Evolutionary conservation across 1,140 invertebrate species (phyloP), one percentile per base, ranked within the genome.

Genomic region (Trichonephila clavipes): DNA sequence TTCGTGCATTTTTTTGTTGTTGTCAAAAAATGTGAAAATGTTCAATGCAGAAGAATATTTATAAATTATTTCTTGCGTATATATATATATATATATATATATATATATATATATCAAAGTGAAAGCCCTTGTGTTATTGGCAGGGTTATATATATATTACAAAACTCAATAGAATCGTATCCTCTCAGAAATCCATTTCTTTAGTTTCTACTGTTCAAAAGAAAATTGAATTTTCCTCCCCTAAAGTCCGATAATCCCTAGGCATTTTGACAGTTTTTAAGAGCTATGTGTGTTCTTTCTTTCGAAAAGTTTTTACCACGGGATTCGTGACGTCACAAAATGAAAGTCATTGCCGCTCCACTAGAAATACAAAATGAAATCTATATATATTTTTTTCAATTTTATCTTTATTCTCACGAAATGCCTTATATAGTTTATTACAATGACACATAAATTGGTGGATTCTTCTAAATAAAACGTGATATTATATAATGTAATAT

Each of bases 151-250:
- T n/a, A 28, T 28, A 7, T 77, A 28, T n/a, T n/a, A 77, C 12
- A 24, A 24, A 77, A 40, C 34, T 77, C 28, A 28, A 7, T 16
- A 21, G 24, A 77, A 40, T 16, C n/a, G 12, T 77, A 24, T 77
- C 28, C 24, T n/a, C 24, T 77, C 72, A 77, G n/a, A 77, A 77
- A 77, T 77, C 72, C 72, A 77, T 77, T 77, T 28, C 72, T 24
- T 40, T n/a, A 77, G 14, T 24, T 24, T 40, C 72, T 40, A 28
- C 72, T 12, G n/a, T 28, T 16, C 34, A 40, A 4, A 40, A 40
- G 72, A 77, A 77, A 77, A 77, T 77, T 77, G 72, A 77, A n/a
- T 77, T 77, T 77, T 34, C 72, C 28, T 7, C 72, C 10, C 16
- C n/a, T 14, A 77, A 77, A 14, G 72, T 77, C 72, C 72, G 34